Evolutionary conservation across 2,888 invertebrate genomes (phyloP), one percentile per base, ranked within the genome.

Genomic region (Camptogramma bilineatum): DNA sequence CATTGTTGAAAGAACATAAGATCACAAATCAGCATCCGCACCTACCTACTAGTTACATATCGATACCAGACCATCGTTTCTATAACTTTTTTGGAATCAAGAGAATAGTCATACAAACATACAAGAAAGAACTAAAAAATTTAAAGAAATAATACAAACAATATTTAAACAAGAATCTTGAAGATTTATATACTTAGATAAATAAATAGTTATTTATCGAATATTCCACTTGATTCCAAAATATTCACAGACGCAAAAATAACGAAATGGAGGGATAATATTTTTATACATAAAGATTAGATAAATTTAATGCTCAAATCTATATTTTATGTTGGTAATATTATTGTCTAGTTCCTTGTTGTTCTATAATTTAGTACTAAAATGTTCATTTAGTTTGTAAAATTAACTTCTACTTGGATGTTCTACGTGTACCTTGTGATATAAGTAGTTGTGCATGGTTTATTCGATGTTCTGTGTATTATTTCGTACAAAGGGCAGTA

Each of bases 301-400:
- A 39, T 39, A 39, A 90, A 87, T 84, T 79, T 73, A 88, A 90
- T 91, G 92, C 92, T 93, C 92, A 92, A 92, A 89, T 85, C 83
- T 89, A 83, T 86, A 85, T 86, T 86, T 91, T 91, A 85, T 83
- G 91, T 92, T 90, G 84, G 76, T 90, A 88, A 88, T 88, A 84
- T 90, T 89, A 86, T 90, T 87, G 79, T 82, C 80, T 88, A 82
- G 85, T 87, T 90, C 79, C 84, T 91, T 85, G 87, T 89, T 90
- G 77, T 83, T 84, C 80, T 82, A 83, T 90, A 82, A 84, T 86
- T 88, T 85, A 63, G 47, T 57, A 52, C 56, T 57, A 53, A 57
- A 64, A 57, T 62, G 47, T 52, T 62, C 52, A 52, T 44, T 28
- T 52, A 57, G 39, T 52, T 46, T 54, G 34, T 56, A 52, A 62